Base-by-base conservation (phyloP, 2,888 invertebrate genomes). In the Prenolepis imparis region DNA sequence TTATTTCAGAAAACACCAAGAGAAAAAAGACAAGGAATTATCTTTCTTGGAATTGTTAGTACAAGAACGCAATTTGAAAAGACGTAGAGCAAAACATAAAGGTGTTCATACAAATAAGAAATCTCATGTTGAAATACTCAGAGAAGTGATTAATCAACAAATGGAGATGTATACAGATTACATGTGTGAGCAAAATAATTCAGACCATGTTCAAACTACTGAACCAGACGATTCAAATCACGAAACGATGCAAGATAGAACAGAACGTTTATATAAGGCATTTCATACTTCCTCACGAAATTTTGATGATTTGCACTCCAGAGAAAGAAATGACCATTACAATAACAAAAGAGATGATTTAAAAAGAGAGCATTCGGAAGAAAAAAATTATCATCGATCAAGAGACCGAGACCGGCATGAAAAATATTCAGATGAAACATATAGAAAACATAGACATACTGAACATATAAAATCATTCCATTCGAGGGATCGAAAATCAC, bases 41-140 rank as follows among this genome's bases (percentile, higher is more conserved):
- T 91, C 94, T 0, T 91, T 92, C 61, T 24, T 94, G 52, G 94
- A 94, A 24, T 85, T 94, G 41, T 84, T 94, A 3, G 92, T 93
- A 0, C 94, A 94, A 67, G 94, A 94, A 82, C 91, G 95, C 18
- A 93, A 95, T 87, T 86, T 95, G 8, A 95, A 94, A 75, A 91
- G 95, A 57, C 92, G 95, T 4, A 87, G 94, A 87, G 91, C 92
- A 0, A 94, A 93, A 75, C 93, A 95, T 55, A 92, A 89, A 77
- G 94, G 95, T 11, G 93, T 95, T 24, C 95, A 94, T 68, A 94
- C 94, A 0, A 95, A 95, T 84, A 94, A 94, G 88, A 94, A 93
- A 78, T 94, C 94, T 3, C 93, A 94, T 3, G 87, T 87, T 0
- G 94, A 95, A 88, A 93, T 95, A 78, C 84, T 94, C 24, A 92